Percentiles rank a stretch among this genome's conserved stretches.
These are phyloP conservation scores for Stenoptilia bipunctidactyla DNA, from an alignment of 2,888 invertebrate species.

Conservation along the genomic window DNA sequence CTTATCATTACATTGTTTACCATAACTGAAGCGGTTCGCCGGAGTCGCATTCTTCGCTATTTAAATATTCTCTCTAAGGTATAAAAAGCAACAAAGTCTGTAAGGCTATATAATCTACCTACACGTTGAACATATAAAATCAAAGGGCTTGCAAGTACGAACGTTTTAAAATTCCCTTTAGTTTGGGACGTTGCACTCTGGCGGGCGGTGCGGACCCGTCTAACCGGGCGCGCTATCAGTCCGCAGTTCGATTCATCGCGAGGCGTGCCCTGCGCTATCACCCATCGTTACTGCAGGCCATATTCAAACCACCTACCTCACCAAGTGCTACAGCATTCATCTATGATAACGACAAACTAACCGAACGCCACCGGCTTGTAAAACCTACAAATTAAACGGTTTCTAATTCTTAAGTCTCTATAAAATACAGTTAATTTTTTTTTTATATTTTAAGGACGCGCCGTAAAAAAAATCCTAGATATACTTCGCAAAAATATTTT, in stretches of 20 bases:
- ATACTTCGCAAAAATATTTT: too few relatives aligned
- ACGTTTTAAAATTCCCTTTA: slow-evolving; percentile 62
- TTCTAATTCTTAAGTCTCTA: too few relatives aligned
- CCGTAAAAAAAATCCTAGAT: too few relatives aligned
- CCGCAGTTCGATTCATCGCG: slow-evolving; percentile 61
- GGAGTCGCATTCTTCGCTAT: neutral
- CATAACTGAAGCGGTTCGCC: neutral
- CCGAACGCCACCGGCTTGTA: too few relatives aligned
- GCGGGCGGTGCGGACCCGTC: too few relatives aligned
- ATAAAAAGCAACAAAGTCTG: neutral
- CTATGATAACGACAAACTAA: too few relatives aligned
- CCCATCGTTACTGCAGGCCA: slow-evolving; percentile 49
- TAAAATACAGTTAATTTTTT: too few relatives aligned
- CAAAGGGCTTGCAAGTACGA: slow-evolving; percentile 52
- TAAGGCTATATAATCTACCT: neutral
- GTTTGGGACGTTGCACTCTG: slow-evolving; percentile 69
- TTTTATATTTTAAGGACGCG: too few relatives aligned
- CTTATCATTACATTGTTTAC: slow-evolving; percentile 30
- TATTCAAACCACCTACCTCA: slow-evolving; percentile 29
- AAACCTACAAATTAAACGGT: too few relatives aligned
- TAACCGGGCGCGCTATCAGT: slow-evolving; percentile 69
- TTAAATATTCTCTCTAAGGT: neutral
- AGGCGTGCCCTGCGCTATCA: slow-evolving; percentile 45
- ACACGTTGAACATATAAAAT: slow-evolving; percentile 28
- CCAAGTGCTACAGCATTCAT: slow-evolving; percentile 21